These are phyloP conservation scores for Semotilus atromaculatus DNA, from an alignment of 2,797 vertebrate species.

Conservation along the genomic window DNA sequence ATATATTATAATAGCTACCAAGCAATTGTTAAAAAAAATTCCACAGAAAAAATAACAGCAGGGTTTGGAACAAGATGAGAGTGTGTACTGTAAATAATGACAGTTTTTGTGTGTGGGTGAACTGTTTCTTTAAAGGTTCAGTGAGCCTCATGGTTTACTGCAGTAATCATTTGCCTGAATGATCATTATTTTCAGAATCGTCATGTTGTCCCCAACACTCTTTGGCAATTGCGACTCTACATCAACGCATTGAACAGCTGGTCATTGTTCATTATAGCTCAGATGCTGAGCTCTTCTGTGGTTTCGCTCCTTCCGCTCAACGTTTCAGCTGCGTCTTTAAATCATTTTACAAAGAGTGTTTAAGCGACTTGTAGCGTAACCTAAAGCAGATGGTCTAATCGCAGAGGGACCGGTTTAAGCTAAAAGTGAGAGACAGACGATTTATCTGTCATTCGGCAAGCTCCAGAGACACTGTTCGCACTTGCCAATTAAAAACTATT, in stretches of 20 bases:
- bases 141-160: background rate
- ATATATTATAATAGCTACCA: background rate
- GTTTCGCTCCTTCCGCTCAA: background rate
- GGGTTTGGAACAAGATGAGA: background rate
- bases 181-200: conserved; percentile 7
- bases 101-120: conserved; percentile 1
- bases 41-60: conserved; percentile 2
- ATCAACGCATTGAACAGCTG: conserved; percentile 27
- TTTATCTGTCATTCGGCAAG: conserved; percentile 57
- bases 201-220: conserved; percentile 1
- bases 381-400: conserved; percentile 59
- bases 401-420: conserved; percentile 53
- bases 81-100: conserved; percentile 24
- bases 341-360: conserved; percentile 41
- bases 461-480: conserved; percentile 51
- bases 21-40: background rate
- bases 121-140: conserved; percentile 3
- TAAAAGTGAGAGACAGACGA: conserved; percentile 56
- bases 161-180: conserved; percentile 9
- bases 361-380: conserved; percentile 53
- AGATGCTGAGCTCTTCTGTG: conserved; percentile 22
- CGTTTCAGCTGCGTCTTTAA: conserved; percentile 5
- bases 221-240: conserved; percentile 1
- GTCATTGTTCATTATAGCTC: conserved; percentile 27
- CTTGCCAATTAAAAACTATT: conserved; percentile 62